Evolutionary conservation across 2,888 invertebrate genomes (phyloP).

Genomic region (Neocrepidodera transversa): DNA sequence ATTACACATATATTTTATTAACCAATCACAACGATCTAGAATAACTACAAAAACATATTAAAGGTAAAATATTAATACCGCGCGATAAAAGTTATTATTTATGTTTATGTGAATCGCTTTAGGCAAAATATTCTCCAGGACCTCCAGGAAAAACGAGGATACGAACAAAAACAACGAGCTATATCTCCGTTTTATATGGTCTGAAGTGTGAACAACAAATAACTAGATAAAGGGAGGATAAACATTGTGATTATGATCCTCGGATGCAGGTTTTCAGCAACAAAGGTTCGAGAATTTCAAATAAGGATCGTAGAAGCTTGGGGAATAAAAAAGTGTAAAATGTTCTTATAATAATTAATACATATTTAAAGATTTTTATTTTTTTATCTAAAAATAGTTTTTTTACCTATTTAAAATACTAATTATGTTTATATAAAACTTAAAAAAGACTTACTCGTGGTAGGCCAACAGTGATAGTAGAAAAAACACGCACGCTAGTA

Average conservation of each 20-base stretch:
- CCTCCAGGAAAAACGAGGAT: slow-evolving; percentile 5
- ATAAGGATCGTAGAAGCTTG: too few relatives aligned
- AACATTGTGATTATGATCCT: slow-evolving; percentile 13
- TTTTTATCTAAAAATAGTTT: too few relatives aligned
- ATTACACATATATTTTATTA: too few relatives aligned
- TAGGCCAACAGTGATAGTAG: slow-evolving; percentile 80
- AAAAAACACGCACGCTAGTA: slow-evolving; percentile 84
- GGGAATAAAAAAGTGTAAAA: too few relatives aligned
- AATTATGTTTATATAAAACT: too few relatives aligned
- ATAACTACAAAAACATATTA: too few relatives aligned
- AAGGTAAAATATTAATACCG: too few relatives aligned
- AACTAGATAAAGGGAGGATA: slow-evolving; percentile 13
- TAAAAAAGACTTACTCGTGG: slow-evolving; percentile 72
- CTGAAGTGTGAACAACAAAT: slow-evolving; percentile 21
- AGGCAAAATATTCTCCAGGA: slow-evolving; percentile 6
- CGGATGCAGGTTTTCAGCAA: background rate
- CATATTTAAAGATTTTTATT: too few relatives aligned
- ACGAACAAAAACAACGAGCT: slow-evolving; percentile 3
- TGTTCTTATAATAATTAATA: too few relatives aligned
- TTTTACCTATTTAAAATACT: too few relatives aligned
- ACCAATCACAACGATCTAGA: too few relatives aligned
- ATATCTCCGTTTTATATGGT: slow-evolving; percentile 15
- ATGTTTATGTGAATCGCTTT: slow-evolving; percentile 7
- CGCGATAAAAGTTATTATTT: slow-evolving; percentile 16
- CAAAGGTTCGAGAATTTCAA: background rate